A percentile compares a stretch with the other conserved stretches of the same genome.
Conservation (phyloP, 2,888 invertebrate genomes). For the Eudasyphora cyanicolor region DNA sequence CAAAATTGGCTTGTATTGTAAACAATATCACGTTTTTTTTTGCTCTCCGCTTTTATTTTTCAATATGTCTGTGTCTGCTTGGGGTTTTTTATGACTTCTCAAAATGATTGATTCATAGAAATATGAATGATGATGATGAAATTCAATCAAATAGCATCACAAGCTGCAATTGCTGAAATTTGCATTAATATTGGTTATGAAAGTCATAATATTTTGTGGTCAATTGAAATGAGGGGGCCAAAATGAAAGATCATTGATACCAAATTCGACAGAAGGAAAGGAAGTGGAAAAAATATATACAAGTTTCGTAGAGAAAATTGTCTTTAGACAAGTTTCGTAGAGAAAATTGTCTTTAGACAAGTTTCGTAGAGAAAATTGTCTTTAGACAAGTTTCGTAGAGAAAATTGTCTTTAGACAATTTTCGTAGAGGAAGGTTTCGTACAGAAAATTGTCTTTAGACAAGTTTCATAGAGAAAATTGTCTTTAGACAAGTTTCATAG, state of each 20-base stretch:
- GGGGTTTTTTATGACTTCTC: not conserved
- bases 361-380: not conserved
- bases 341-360: not conserved
- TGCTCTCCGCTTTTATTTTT: too few relatives aligned
- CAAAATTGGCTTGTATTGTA: too few relatives aligned
- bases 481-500: not conserved
- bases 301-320: not conserved
- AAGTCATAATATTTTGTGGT: not conserved
- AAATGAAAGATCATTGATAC: not conserved
- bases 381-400: not conserved
- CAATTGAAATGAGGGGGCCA: not conserved
- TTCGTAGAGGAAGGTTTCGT: not conserved
- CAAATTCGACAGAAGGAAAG: too few relatives aligned
- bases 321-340: not conserved
- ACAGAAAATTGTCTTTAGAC: not conserved
- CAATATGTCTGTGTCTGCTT: not conserved
- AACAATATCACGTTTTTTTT: not conserved
- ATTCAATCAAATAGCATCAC: not conserved
- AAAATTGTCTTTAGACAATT: not conserved
- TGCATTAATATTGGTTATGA: not conserved
- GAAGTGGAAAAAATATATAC: too few relatives aligned
- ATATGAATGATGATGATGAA: not conserved
- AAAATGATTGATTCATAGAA: constrained; percentile 31
- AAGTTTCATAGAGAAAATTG: not conserved
- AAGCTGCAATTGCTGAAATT: not conserved